Conservation (phyloP, 2,888 invertebrate species). For the Nephrotoma guestfalica region DNA sequence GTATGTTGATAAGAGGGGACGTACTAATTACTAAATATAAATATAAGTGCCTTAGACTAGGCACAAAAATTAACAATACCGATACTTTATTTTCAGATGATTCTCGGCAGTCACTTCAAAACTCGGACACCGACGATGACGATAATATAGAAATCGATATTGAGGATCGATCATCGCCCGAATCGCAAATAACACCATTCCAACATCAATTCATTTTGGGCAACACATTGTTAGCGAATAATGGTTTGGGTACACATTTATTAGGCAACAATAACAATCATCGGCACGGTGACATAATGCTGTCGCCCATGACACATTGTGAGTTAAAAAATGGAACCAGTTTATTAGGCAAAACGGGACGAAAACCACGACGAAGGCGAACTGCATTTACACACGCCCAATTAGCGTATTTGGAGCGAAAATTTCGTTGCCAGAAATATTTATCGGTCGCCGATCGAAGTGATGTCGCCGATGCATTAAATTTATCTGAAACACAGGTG, state of each 20-base stretch:
- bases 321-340: neutral
- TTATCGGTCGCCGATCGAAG: constrained; percentile 85
- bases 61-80: neutral
- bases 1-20: neutral
- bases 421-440: constrained; percentile 87
- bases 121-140: constrained; percentile 15
- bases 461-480: constrained; percentile 81
- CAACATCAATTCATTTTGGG: neutral
- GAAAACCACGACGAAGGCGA: constrained; percentile 69
- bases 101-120: neutral
- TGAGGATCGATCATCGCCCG: constrained; percentile 31
- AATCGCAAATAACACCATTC: constrained; percentile 23
- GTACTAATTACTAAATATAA: neutral
- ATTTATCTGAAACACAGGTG: constrained; percentile 84
- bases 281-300: neutral
- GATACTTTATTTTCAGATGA: neutral
- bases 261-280: neutral
- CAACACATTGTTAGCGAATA: neutral
- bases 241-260: neutral
- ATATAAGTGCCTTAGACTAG: neutral
- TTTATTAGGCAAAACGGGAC: constrained; percentile 35
- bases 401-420: constrained; percentile 77
- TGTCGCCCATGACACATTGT: neutral
- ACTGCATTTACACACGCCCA: constrained; percentile 93
- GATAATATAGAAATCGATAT: constrained; percentile 33